Evolutionary conservation across 2,797 vertebrate species (phyloP), one percentile per base, ranked within the genome.

Genomic region (Catostomus latipinnis): DNA sequence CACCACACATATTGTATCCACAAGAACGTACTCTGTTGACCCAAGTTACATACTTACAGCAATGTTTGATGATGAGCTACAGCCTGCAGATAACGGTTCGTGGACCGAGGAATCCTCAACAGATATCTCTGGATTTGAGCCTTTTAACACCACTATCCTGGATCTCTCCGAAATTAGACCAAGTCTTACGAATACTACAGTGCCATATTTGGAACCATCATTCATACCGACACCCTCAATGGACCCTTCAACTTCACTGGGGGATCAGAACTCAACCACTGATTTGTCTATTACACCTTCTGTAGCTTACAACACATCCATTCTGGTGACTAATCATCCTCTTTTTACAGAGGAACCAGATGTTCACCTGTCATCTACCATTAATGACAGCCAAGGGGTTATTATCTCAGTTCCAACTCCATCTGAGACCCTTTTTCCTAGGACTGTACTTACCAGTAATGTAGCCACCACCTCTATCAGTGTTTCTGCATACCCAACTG

Each of bases 301-400:
- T 45, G 82, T 75, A 72, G n/a, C 16, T 8, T 76, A 82, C 61
- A 84, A 68, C 63, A 81, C 86, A 83, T 11, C 83, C 68, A 16
- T 84, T 81, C 71, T 87, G 9, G 0, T 65, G 63, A 12, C 89
- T 87, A 1, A 87, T 66, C 34, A 68, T 79, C 88, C 89, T 60
- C 85, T 84, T 67, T 74, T 81, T 16, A 91, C 92, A 6, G 75
- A 70, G 12, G 82, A 90, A 34, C 79, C 88, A 70, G 88, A 89
- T 52, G 86, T 34, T 34, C 34, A 14, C 12, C 83, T 71, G 61
- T 72, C 5, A 54, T 72, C 5, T 73, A 84, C 13, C 85, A 86
- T 16, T 84, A 90, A 89, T 0, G 91, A 92, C 65, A 87, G 91
- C 60, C 89, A 91, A 14, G 92, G 92, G 93, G 91, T 91, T 86